Evolutionary conservation across 2,113 vertebrate genomes (phyloP).

Genomic region (Gobio gobio): DNA sequence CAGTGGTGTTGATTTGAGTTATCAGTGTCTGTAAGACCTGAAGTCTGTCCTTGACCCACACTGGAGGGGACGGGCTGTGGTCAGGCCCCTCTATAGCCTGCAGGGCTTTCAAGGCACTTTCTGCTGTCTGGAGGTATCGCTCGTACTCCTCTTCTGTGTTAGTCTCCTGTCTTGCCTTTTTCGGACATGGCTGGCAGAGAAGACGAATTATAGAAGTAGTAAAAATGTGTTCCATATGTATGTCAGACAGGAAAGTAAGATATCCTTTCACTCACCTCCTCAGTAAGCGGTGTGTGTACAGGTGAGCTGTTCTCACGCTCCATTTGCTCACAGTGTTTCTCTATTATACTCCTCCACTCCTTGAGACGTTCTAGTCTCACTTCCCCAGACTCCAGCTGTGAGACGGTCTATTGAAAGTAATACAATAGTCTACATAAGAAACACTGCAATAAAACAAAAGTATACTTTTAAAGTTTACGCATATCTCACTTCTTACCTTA

Average conservation of each 20-base stretch:
- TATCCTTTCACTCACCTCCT: slow-evolving; percentile 71
- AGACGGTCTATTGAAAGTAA: slow-evolving; percentile 71
- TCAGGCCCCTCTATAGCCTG: slow-evolving; percentile 66
- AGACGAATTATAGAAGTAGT: not conserved
- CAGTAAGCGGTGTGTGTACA: slow-evolving; percentile 22
- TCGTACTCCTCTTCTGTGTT: slow-evolving; percentile 80
- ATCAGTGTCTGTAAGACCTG: slow-evolving; percentile 77
- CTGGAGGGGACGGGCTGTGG: slow-evolving; percentile 66
- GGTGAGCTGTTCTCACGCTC: slow-evolving; percentile 49
- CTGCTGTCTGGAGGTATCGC: slow-evolving; percentile 75
- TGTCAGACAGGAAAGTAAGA: not conserved
- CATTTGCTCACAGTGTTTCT: slow-evolving; percentile 58
- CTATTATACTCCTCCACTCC: slow-evolving; percentile 71
- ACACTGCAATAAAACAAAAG: not conserved
- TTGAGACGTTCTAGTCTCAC: slow-evolving; percentile 77
- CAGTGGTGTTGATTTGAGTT: slow-evolving; percentile 57
- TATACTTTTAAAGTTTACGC: not conserved
- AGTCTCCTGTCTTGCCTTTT: slow-evolving; percentile 78
- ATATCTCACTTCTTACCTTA: slow-evolving; percentile 78
- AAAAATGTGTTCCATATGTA: not conserved
- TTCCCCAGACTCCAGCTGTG: slow-evolving; percentile 71
- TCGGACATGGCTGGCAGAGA: slow-evolving; percentile 79
- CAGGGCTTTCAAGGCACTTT: slow-evolving; percentile 77
- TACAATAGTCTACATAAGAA: slow-evolving; percentile 6
- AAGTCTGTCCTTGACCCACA: slow-evolving; percentile 80